Evolutionary conservation across 2,113 vertebrate genomes (phyloP), one percentile per base, ranked within the genome.

Genomic region (Leucosticte australis): DNA sequence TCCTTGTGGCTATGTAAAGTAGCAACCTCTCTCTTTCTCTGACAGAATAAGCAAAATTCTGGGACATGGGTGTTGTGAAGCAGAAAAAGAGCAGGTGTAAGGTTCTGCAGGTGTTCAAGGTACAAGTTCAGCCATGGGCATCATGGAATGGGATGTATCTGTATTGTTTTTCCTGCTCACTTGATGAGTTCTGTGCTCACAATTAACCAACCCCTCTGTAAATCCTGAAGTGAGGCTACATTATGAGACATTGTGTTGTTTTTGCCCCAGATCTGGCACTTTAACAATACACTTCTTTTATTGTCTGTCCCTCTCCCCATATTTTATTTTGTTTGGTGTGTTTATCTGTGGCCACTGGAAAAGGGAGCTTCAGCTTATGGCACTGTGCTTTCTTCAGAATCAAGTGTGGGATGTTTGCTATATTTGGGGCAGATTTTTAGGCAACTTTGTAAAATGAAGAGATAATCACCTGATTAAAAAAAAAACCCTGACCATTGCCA

Each of bases 121-220:
- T 23, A 57, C 23, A 83, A 64, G 42, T 46, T 92, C 15, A 90
- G 63, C 71, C 6, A 4, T 35, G 31, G 26, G 7, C 20, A 53
- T 64, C 0, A 0, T 41, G 55, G 37, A 77, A 35, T 6, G 6
- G 37, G 53, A 42, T 79, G 89, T 70, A 42, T 4, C 1, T 42
- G 33, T 70, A 60, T 47, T 87, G 76, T 67, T 23, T 90, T 77
- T 88, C 55, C 50, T 47, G 15, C 39, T 88, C 4, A 1, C 50
- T 77, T 83, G 13, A 21, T 19, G 33, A 50, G 9, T 30, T 62
- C 60, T 59, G 39, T 57, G 13, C 59, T 73, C 13, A 28, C 28
- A 60, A 16, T 82, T 86, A 74, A 68, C 9, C 0, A 0, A 12
- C 24, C 27, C 28, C 18, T 77, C 23, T 2, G 2, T 56, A 44